Base-by-base conservation (phyloP, 2,797 vertebrate species). In the Pteronotus mesoamericanus region DNA sequence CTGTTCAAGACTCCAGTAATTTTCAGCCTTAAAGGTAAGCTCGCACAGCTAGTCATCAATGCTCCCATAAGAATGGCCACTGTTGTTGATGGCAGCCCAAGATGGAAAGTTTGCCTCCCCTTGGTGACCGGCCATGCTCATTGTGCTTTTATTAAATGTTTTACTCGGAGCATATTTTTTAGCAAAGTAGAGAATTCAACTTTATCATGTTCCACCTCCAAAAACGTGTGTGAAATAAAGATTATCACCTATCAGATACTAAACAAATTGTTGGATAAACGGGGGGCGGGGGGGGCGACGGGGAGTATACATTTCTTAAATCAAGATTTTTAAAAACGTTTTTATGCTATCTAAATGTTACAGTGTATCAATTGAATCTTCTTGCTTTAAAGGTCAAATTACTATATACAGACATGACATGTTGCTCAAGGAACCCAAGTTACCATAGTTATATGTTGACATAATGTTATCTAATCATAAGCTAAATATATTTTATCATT, bases 381-480 rank as follows among this genome's bases (percentile, higher is more conserved):
- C 61, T 92, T 21, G 64, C 57, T 92, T 21, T 74, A 83, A 90
- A 87, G 86, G 82, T 86, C 86, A 88, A 82, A 93, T 91, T 66
- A 86, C 37, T 66, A 77, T 96, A 78, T 42, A 53, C n/a, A 92
- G 22, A 77, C 64, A 46, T 85, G 21, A 82, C 83, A 94, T 7
- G 6, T 59, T 61, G 42, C n/a, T 80, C 68, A 85, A 87, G 80
- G 46, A 69, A 88, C 0, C 37, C 10, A 1, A 71, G 22, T 51
- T 78, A n/a, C 7, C n/a, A 1, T 61, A 61, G n/a, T 24, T 91
- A 29, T 34, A 88, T 16, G 26, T 53, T 94, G 84, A 39, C 18
- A 29, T 86, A 39, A 39, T 29, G 48, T 72, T 92, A 92, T 64
- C 88, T 92, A 90, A 94, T 87, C 34, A 77, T 48, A 77, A 93